Evolutionary conservation across 1,140 invertebrate species (phyloP).

Genomic region (Ptiloglossa arizonensis): DNA sequence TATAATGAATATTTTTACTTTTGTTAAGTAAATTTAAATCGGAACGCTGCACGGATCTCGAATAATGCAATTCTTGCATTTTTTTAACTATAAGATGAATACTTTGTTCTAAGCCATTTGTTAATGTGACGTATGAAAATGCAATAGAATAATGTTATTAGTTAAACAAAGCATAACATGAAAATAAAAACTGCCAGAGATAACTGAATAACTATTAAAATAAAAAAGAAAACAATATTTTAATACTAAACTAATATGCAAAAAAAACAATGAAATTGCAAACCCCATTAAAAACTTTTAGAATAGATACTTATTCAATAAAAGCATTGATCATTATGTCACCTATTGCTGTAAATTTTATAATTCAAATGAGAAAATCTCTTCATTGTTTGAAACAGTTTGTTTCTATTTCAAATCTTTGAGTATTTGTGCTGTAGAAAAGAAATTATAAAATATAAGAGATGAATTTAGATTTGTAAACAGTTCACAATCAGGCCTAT

Average conservation of each 20-base stretch:
- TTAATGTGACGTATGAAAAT: constrained; percentile 17
- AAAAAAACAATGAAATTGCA: background rate
- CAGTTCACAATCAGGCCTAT: constrained; percentile 40
- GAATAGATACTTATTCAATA: background rate
- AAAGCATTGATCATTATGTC: background rate
- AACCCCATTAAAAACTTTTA: background rate
- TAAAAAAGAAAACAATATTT: constrained; percentile 33
- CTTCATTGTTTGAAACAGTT: too few species aligned
- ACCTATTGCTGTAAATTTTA: background rate
- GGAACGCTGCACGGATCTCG: constrained; percentile 44
- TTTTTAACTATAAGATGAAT: constrained; percentile 10
- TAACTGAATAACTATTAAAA: constrained; percentile 1
- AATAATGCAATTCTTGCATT: constrained; percentile 34
- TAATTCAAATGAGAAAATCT: background rate
- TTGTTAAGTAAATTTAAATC: constrained; percentile 39
- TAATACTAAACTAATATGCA: constrained; percentile 35
- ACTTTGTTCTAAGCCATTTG: background rate
- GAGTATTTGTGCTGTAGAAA: background rate
- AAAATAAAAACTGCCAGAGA: constrained; percentile 31
- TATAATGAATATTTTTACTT: constrained; percentile 54
- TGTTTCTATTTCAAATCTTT: background rate
- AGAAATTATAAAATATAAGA: constrained; percentile 4
- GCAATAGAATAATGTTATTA: constrained; percentile 19
- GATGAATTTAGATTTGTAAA: constrained; percentile 24
- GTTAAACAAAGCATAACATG: constrained; percentile 4